These are phyloP conservation scores for Petrolisthes manimaculis DNA, from an alignment of 2,888 invertebrate species.

Conservation along the genomic window DNA sequence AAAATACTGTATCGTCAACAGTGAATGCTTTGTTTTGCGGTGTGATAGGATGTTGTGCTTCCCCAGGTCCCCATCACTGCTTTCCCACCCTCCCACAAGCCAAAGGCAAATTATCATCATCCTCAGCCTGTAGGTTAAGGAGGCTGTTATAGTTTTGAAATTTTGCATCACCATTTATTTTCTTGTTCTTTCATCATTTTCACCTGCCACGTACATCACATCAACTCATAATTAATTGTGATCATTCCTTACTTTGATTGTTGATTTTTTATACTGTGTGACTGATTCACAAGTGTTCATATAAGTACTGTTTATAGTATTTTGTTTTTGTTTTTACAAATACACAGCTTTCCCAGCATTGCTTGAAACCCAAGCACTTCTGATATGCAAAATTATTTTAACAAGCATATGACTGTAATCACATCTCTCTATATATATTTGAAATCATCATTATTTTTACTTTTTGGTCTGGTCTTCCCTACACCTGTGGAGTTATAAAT, in stretches of 20 bases:
- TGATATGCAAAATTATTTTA: no score
- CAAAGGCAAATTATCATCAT: slow-evolving; percentile 53
- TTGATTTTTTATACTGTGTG: slow-evolving; percentile 27
- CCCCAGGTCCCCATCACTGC: slow-evolving; percentile 15
- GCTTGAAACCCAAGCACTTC: no score
- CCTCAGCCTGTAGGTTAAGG: slow-evolving; percentile 29
- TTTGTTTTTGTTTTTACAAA: slow-evolving; percentile 47
- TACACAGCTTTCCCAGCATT: background rate
- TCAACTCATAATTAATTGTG: no score
- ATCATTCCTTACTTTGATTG: slow-evolving; percentile 10
- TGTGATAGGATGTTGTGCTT: slow-evolving; percentile 34
- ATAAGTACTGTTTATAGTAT: slow-evolving; percentile 29
- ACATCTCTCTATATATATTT: no score
- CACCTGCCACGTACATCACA: no score
- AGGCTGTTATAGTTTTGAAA: no score
- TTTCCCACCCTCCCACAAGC: slow-evolving; percentile 35
- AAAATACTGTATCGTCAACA: background rate
- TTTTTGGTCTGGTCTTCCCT: no score
- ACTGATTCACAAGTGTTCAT: slow-evolving; percentile 42
- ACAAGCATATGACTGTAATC: no score
- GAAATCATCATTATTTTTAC: no score
- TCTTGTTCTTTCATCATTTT: no score
- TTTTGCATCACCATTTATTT: no score
- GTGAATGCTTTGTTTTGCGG: background rate
- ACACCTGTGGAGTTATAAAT: no score